phyloP scores from a whole-genome alignment of 2,113 vertebrate genomes.

The Entosphenus tridentatus region DNA sequence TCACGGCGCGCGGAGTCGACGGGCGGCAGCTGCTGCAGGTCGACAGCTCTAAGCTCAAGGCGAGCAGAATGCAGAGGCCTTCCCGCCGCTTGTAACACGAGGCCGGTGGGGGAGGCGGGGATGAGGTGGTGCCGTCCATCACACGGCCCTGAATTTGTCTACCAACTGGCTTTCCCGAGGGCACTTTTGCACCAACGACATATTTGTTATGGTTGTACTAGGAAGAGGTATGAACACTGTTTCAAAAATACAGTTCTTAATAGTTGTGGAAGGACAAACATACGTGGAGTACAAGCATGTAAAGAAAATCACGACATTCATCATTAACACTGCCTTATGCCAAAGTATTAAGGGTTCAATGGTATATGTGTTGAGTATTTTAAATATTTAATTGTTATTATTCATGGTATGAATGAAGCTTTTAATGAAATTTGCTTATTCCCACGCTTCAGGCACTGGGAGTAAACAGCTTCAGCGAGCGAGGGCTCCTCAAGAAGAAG shows the following conservation, averaged over 20 bases:
- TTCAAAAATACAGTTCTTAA: neutral
- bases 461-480: constrained; percentile 53
- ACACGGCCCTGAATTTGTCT: too few species aligned
- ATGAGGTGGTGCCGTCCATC: too few species aligned
- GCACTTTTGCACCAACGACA: neutral
- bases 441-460: constrained; percentile 38
- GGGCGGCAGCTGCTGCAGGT: constrained; percentile 64
- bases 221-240: neutral
- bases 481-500: constrained; percentile 61
- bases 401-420: constrained; percentile 6
- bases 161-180: too few species aligned
- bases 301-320: neutral
- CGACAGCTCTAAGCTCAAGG: constrained; percentile 62
- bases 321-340: neutral
- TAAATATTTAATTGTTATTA: constrained; percentile 10
- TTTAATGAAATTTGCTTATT: neutral
- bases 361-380: constrained; percentile 9
- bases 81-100: neutral
- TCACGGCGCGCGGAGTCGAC: constrained; percentile 59
- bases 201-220: constrained; percentile 2
- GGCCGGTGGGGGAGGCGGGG: neutral
- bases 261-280: constrained; percentile 7
- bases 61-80: constrained; percentile 15
- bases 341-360: neutral
- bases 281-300: constrained; percentile 17